Evolutionary conservation across 2,797 vertebrate species (phyloP).

Genomic region (Columba guinea): DNA sequence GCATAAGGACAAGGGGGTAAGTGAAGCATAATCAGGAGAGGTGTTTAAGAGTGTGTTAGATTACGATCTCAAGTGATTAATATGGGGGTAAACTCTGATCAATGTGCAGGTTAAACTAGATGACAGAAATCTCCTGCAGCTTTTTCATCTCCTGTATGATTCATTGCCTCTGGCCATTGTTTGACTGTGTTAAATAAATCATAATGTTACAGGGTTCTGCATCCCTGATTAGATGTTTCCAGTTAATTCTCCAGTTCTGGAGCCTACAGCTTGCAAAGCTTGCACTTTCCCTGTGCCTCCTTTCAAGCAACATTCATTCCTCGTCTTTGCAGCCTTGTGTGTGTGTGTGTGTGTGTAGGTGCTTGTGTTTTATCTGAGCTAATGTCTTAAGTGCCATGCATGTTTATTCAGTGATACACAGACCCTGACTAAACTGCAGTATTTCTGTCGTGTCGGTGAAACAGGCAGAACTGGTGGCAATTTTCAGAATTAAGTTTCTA

Average conservation of each 20-base stretch:
- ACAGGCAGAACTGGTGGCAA: not conserved
- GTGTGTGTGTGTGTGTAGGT: not conserved
- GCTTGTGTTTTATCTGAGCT: not conserved
- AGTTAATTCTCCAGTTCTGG: conserved; percentile 30
- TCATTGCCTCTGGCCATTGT: conserved; percentile 6
- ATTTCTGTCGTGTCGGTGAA: not conserved
- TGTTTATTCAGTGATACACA: not conserved
- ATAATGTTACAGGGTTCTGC: conserved; percentile 39
- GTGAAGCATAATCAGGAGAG: conserved; percentile 64
- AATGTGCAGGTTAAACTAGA: conserved; percentile 41
- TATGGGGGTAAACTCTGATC: conserved; percentile 46
- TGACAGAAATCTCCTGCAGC: conserved; percentile 29
- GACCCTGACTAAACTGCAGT: not conserved
- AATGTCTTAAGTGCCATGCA: not conserved
- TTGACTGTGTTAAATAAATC: conserved; percentile 42
- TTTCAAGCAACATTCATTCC: accelerated
- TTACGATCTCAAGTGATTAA: conserved; percentile 47
- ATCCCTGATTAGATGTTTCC: conserved; percentile 36
- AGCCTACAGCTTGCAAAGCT: not conserved
- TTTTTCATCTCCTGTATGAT: conserved; percentile 22
- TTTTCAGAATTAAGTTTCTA: not conserved
- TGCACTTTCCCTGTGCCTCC: not conserved
- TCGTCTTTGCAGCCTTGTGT: not conserved
- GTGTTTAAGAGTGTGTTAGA: conserved; percentile 58
- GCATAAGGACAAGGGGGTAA: conserved; percentile 60